Evolutionary conservation across 2,797 vertebrate species (phyloP).

Genomic region (Toxotes lorentzi): DNA sequence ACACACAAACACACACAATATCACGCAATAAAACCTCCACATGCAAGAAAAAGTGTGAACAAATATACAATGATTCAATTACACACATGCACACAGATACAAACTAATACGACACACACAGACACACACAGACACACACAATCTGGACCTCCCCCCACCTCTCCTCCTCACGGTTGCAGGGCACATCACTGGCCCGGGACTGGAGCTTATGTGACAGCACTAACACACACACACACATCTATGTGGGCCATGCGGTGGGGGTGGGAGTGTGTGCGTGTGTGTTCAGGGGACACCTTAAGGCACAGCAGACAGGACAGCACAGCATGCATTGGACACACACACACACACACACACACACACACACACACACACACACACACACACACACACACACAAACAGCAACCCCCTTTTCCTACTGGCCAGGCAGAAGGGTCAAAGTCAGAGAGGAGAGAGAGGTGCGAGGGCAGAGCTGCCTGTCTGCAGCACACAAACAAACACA

Average conservation of each 20-base stretch:
- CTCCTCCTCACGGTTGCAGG: conserved; percentile 67
- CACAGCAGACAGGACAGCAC: conserved; percentile 69
- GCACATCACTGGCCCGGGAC: conserved; percentile 79
- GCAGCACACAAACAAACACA: conserved; percentile 53
- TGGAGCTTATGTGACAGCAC: conserved; percentile 78
- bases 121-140: conserved; percentile 24
- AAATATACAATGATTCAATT: conserved; percentile 35
- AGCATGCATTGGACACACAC: conserved; percentile 15
- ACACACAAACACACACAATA: conserved; percentile 11
- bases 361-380: conserved; percentile 25
- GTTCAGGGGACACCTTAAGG: conserved; percentile 69
- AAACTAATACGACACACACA: neutral
- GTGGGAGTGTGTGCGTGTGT: conserved; percentile 32
- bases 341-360: conserved; percentile 40
- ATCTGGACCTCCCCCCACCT: conserved; percentile 36
- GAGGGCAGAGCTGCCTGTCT: conserved; percentile 64
- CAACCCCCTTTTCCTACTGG: conserved; percentile 35
- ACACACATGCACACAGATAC: conserved; percentile 23
- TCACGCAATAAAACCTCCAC: conserved; percentile 3
- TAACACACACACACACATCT: conserved; percentile 32
- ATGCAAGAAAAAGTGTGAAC: conserved; percentile 3
- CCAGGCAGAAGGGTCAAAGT: conserved; percentile 73
- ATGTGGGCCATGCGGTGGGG: conserved; percentile 66
- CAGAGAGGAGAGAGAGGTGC: conserved; percentile 48
- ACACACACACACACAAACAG: conserved; percentile 38